Conservation (phyloP, 1,140 invertebrate genomes). For the Bombus huntii region DNA sequence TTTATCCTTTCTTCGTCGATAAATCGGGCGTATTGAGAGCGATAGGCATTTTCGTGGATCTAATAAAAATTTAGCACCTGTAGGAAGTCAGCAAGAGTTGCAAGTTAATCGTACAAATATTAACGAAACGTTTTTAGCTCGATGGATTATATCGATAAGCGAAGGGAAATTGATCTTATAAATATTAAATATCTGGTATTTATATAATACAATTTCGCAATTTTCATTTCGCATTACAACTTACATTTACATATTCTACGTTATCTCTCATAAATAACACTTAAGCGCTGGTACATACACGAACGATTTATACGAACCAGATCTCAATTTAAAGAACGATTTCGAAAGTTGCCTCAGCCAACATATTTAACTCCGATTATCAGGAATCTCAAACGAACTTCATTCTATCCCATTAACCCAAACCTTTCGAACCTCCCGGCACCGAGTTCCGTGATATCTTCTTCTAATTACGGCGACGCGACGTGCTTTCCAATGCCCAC, state of each 20-base stretch:
- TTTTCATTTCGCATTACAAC: neutral
- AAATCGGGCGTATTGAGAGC: neutral
- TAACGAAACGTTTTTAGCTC: too few species aligned
- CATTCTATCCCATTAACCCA: constrained; percentile 21
- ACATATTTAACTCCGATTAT: neutral
- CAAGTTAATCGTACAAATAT: too few species aligned
- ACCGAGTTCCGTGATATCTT: constrained; percentile 30
- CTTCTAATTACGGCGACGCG: constrained; percentile 44
- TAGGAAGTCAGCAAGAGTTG: too few species aligned
- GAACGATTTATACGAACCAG: neutral
- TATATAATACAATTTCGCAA: neutral
- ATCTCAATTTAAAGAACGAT: neutral
- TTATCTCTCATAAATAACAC: neutral
- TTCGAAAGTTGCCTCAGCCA: neutral
- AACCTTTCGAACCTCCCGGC: neutral
- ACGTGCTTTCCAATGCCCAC: constrained; percentile 39
- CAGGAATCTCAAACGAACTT: neutral
- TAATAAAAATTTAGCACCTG: neutral
- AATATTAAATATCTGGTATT: neutral
- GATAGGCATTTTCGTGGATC: neutral
- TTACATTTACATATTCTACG: neutral
- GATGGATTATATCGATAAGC: too few species aligned
- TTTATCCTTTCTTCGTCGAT: neutral
- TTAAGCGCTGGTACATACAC: neutral
- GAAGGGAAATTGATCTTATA: too few species aligned